These are phyloP conservation scores for Sesia apiformis DNA, from an alignment of 2,888 invertebrate species.

Conservation along the genomic window DNA sequence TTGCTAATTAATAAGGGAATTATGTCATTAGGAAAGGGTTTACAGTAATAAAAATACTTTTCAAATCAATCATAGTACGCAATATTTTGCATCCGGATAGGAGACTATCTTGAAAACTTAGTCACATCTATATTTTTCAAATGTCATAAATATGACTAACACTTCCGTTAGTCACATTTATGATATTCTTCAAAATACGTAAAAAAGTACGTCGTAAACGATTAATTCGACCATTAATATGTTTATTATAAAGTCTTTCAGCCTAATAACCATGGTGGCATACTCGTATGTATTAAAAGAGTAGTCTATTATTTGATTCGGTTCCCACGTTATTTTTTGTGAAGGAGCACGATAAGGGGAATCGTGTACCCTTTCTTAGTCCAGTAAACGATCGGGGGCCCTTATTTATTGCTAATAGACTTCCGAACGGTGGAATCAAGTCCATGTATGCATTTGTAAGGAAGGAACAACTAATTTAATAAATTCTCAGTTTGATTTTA, in stretches of 20 bases:
- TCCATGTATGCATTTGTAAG: slow-evolving; percentile 44
- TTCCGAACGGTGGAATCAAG: slow-evolving; percentile 51
- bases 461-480: slow-evolving; percentile 20
- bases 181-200: neutral
- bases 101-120: slow-evolving; percentile 1
- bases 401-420: slow-evolving; percentile 71
- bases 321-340: slow-evolving; percentile 72
- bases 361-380: slow-evolving; percentile 66
- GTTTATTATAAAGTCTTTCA: slow-evolving; percentile 17
- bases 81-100: neutral
- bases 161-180: neutral
- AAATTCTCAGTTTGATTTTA: too few species aligned
- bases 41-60: neutral
- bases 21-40: neutral
- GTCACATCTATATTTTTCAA: slow-evolving; percentile 4
- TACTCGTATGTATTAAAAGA: slow-evolving; percentile 44
- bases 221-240: neutral
- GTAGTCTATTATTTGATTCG: slow-evolving; percentile 56
- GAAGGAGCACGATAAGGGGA: slow-evolving; percentile 64
- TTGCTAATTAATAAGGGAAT: neutral
- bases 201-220: neutral
- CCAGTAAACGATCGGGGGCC: slow-evolving; percentile 55
- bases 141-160: neutral
- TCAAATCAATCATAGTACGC: neutral
- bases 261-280: slow-evolving; percentile 45